A percentile compares a stretch with the other conserved stretches of the same genome.
Evolutionary conservation across 2,113 vertebrate genomes (phyloP).

Genomic region (Epinephelus fuscoguttatus): DNA sequence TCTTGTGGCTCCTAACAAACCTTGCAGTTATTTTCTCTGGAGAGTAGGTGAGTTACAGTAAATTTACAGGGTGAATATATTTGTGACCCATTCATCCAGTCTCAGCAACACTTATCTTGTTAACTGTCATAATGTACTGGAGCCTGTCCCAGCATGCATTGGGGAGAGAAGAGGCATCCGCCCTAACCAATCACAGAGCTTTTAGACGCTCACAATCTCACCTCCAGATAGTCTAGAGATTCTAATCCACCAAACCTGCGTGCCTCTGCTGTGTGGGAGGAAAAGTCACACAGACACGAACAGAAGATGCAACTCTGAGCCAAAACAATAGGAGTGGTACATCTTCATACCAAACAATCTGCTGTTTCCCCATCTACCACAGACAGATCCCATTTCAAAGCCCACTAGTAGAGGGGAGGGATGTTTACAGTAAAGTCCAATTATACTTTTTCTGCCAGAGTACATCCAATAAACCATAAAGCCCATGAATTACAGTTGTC

Average conservation of each 20-base stretch:
- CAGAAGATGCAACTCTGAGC: background rate
- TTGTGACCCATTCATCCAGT: background rate
- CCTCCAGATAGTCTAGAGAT: background rate
- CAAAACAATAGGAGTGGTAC: slow-evolving; percentile 34
- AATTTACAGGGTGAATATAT: background rate
- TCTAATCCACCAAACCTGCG: background rate
- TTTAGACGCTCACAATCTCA: background rate
- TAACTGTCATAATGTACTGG: background rate
- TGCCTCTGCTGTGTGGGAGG: background rate
- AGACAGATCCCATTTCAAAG: slow-evolving; percentile 52
- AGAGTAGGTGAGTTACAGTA: background rate
- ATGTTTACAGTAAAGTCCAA: slow-evolving; percentile 68
- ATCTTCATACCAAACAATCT: slow-evolving; percentile 19
- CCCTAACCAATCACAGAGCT: background rate
- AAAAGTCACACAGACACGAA: background rate
- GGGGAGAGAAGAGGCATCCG: background rate
- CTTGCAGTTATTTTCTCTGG: slow-evolving; percentile 5
- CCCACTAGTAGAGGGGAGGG: slow-evolving; percentile 28
- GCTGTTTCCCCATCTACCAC: slow-evolving; percentile 34
- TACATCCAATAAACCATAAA: slow-evolving; percentile 56
- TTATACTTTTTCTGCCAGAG: slow-evolving; percentile 46
- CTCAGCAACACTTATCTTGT: background rate
- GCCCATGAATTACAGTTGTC: slow-evolving; percentile 56
- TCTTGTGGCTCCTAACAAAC: slow-evolving; percentile 27
- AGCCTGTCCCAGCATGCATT: slow-evolving; percentile 9